Base-by-base conservation (phyloP, 1,140 invertebrate species). In the Acromyrmex echinatior region DNA sequence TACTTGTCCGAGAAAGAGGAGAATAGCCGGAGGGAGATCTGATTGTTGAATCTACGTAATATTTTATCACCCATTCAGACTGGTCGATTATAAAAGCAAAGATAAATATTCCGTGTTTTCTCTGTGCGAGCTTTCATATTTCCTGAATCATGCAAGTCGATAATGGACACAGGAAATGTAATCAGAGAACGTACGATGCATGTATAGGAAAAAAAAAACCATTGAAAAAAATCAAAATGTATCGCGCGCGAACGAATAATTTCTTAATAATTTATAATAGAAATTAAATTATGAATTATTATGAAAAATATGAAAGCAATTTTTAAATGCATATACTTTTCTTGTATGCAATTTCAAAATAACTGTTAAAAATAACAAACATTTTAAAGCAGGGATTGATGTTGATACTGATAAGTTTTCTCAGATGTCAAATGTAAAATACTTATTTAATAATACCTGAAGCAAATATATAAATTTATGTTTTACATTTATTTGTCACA, bases 361-460 rank as follows among this genome's bases (percentile, higher is more conserved):
- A 10, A 45, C 39, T 25, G 21, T 10, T 70, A 2, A 16, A 56
- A 39, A 51, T 53, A 68, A 68, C 4, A 49, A 51, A 35, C 12
- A 10, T 25, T 56, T 70, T 45, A 18, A 80, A 71, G 4, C 9
- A n/a, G 12, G 62, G n/a, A 45, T 49, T 49, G 58, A 5, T 14
- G n/a, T 21, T 21, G 45, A 28, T 65, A 35, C 2, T 31, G 10
- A 81, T 71, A 70, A 60, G 60, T 31, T 70, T 62, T 25, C 35
- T 21, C 21, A 56, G 9, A 58, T n/a, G 21, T 45, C 31, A 58
- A 71, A 88, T 91, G 76, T 89, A 86, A 87, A 91, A 90, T 92
- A 92, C 86, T 92, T 79, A 58, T 93, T 92, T 92, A 92, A 90
- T 92, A 76, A 91, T 93, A 92, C 87, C 70, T 91, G 76, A 91